Conservation (phyloP, 2,797 vertebrate genomes). For the Megalops cyprinoides region DNA sequence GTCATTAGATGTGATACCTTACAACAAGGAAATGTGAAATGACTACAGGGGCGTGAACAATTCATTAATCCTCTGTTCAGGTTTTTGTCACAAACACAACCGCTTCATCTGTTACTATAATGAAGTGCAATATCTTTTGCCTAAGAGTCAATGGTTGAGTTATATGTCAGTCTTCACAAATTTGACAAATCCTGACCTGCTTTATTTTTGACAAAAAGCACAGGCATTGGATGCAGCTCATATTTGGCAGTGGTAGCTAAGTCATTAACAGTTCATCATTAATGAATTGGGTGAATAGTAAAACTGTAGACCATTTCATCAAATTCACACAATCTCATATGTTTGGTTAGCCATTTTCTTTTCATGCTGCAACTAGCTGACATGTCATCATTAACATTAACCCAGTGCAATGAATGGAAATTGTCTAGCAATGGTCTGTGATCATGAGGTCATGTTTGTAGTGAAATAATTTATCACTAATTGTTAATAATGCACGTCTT, state of each 20-base stretch:
- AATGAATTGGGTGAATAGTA: not conserved
- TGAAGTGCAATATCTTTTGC: too few relatives aligned
- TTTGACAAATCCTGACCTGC: too few relatives aligned
- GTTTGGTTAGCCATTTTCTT: not conserved
- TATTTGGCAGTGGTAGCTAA: not conserved
- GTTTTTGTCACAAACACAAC: too few relatives aligned
- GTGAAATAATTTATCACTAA: conserved; percentile 4
- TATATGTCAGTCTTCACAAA: too few relatives aligned
- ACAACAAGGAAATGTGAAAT: too few relatives aligned
- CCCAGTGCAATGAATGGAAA: not conserved
- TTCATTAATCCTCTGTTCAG: too few relatives aligned
- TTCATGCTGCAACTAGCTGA: not conserved
- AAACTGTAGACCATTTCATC: too few relatives aligned
- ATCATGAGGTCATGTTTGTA: not conserved
- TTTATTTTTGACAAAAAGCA: not conserved
- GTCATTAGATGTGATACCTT: too few relatives aligned
- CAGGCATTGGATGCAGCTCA: not conserved
- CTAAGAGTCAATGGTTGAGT: too few relatives aligned
- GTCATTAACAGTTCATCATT: not conserved
- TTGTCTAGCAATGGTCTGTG: not conserved
- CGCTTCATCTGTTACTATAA: too few relatives aligned
- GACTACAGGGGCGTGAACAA: too few relatives aligned
- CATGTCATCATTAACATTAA: not conserved
- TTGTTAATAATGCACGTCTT: conserved; percentile 11
- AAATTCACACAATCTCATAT: not conserved